Percentiles rank a stretch among this genome's conserved stretches.
These are phyloP conservation scores for Sebastiscus albofasciatus DNA, from an alignment of 2,797 vertebrate species.

Conservation along the genomic window DNA sequence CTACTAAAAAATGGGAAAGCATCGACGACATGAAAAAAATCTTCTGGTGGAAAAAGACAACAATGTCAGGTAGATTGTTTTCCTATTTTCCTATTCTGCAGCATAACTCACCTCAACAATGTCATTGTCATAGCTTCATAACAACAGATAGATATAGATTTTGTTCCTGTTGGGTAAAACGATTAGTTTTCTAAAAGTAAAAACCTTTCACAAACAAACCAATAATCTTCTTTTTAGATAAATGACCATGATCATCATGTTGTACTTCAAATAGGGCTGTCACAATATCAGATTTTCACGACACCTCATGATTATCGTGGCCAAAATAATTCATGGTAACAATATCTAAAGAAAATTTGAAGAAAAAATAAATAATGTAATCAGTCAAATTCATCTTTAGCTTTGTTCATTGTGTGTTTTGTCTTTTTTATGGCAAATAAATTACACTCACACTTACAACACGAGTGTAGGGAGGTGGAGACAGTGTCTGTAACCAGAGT, in stretches of 20 bases:
- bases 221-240: no score
- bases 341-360: no score
- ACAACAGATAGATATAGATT: background rate
- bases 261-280: background rate
- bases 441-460: background rate
- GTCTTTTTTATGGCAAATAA: background rate
- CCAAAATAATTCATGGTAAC: no score
- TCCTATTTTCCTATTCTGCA: background rate
- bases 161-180: no score
- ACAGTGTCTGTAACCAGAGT: no score
- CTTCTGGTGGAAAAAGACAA: slow-evolving; percentile 66
- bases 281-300: background rate
- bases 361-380: no score
- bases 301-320: background rate
- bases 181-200: no score
- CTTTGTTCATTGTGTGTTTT: background rate
- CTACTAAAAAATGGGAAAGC: slow-evolving; percentile 68
- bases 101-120: no score
- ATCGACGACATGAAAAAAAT: slow-evolving; percentile 69
- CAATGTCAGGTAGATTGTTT: slow-evolving; percentile 60
- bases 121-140: background rate
- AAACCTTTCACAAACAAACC: no score
- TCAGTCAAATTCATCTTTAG: background rate
- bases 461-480: no score
- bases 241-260: background rate